phyloP scores from a whole-genome alignment of 1,140 invertebrate genomes.

The Dreissena polymorpha region DNA sequence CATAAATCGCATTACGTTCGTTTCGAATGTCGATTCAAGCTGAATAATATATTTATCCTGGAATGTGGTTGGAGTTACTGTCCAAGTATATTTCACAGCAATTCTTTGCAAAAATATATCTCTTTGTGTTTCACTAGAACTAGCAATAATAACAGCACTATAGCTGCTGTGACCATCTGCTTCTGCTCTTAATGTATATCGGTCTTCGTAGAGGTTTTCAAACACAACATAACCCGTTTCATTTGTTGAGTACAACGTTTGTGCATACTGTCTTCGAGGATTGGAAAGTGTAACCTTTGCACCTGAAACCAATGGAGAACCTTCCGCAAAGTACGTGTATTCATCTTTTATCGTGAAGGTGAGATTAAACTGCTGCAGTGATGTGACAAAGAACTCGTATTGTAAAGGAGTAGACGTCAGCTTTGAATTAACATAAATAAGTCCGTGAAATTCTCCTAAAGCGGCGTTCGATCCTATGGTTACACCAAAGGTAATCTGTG shows the following conservation, averaged over 20 bases:
- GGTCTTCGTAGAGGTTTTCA: constrained; percentile 55
- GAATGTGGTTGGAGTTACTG: constrained; percentile 54
- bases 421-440: constrained; percentile 48
- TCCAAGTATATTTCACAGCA: constrained; percentile 62
- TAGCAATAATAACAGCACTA: constrained; percentile 51
- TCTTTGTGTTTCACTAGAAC: constrained; percentile 17
- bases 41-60: constrained; percentile 61
- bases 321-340: constrained; percentile 62
- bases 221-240: constrained; percentile 55
- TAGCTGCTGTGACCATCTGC: constrained; percentile 55
- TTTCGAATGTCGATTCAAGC: constrained; percentile 61
- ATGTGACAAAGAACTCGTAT: constrained; percentile 56
- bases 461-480: constrained; percentile 15
- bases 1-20: constrained; percentile 33
- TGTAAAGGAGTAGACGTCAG: constrained; percentile 10
- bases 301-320: constrained; percentile 53
- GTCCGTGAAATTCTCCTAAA: constrained; percentile 54
- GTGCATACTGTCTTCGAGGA: constrained; percentile 24
- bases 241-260: constrained; percentile 45
- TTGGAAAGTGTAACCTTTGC: constrained; percentile 54
- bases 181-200: constrained; percentile 53
- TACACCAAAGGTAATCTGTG: constrained; percentile 34
- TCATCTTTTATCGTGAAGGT: constrained; percentile 64
- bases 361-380: constrained; percentile 49
- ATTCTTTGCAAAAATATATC: constrained; percentile 63